Base-by-base conservation (phyloP, 2,888 invertebrate genomes). In the Gisinianus flammeolus region DNA sequence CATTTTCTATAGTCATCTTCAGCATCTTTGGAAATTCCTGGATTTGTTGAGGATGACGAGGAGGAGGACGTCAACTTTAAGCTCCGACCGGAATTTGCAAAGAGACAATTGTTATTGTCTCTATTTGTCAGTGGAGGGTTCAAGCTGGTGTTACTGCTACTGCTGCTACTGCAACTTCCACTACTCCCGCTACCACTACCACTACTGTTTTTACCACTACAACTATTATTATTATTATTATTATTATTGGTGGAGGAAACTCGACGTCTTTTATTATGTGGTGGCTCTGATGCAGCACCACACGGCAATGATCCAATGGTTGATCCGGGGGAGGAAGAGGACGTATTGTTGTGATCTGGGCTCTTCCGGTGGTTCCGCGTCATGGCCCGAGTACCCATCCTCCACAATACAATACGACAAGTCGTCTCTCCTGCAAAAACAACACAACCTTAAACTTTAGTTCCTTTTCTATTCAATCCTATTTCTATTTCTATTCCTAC, bases 1-100 rank as follows among this genome's bases (percentile, higher is more conserved):
- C 83, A 83, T 77, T 83, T 81, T 74, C 82, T 79, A 79, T 83
- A 83, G 28, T 80, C 80, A n/a, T 80, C 80, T 5, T 75, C 76
- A 69, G 69, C 66, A 33, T 64, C 69, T 0, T 44, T 64, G 3
- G 67, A 52, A 44, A 52, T 64, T 28, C 19, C 58, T 58, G n/a
- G 6, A 58, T 5, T 58, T 58, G 24, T 10, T 10, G 58, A n/a
- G 58, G 58, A 26, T 1, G 62, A 62, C 24, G 10, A 26, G 62
- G 62, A 28, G 62, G 62, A 26, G 28, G 62, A 62, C 28, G 70
- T 24, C n/a, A 70, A 62, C 26, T 70, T 70, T 28, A 77, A 70
- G 58, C 58, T 69, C 54, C 76, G 69, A 70, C 26, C 62, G 35
- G 62, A 35, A 44, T 44, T 77, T 58, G 62, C 56, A 58, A 10